Evolutionary conservation across 2,888 invertebrate genomes (phyloP), one percentile per base, ranked within the genome.

Genomic region (Platycheirus albimanus): DNA sequence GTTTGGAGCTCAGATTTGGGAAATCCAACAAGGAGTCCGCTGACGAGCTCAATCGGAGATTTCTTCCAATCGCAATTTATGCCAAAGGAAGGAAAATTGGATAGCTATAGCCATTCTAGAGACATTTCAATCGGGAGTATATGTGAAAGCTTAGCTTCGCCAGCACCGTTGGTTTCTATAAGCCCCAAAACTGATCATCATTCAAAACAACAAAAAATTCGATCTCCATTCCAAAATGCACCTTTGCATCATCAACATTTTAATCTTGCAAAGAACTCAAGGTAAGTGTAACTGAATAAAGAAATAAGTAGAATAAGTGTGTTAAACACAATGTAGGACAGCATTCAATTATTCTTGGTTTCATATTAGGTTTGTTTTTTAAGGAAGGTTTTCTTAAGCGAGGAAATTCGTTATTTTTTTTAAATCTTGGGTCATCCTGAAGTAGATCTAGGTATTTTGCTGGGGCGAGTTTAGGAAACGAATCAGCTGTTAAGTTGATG

Each of bases 151-250:
- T 45, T 89, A 13, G 86, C 89, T 17, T 89, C 89, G 20, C 88
- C 89, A 69, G 72, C 88, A 71, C 88, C 89, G 5, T 86, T 87
- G 69, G 70, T 88, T 52, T 86, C 88, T 74, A 85, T 89, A 13
- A 90, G 90, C 86, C 91, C 91, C 36, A 87, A 88, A 52, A 87
- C 87, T 63, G 89, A 91, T 54, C 80, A 54, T 17, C 71, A 85
- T 85, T 70, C 72, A 43, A 77, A 78, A 67, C 74, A 78, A 67
- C 74, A 81, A 41, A 72, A 63, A 77, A 89, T 88, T 86, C 87
- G 89, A 85, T 89, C 90, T 86, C 90, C 90, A 89, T 90, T 90
- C 88, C 90, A 90, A 78, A 87, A 86, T 85, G 72, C 86, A 85
- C 80, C 85, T 3, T 33, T 76, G 19, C 54, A 56, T 64, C 51